These are phyloP conservation scores for Limulus polyphemus DNA, from an alignment of 2,888 invertebrate genomes.

Conservation along the genomic window DNA sequence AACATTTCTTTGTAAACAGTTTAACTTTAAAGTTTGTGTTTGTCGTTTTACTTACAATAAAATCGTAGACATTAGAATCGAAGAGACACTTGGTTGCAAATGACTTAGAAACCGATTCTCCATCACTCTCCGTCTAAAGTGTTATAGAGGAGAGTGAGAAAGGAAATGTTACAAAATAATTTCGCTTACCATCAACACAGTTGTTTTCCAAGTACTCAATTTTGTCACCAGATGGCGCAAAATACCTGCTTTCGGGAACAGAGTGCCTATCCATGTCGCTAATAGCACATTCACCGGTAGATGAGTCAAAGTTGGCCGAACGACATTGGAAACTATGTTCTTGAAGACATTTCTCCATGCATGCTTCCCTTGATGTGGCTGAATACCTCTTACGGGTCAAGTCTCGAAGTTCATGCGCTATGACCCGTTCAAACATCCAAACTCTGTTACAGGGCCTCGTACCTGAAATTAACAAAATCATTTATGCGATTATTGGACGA, in stretches of 20 bases:
- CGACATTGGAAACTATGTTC: conserved; percentile 78
- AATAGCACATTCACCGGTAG: conserved; percentile 21
- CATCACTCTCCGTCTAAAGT: too few species aligned
- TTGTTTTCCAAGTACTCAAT: conserved; percentile 40
- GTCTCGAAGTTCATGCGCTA: conserved; percentile 68
- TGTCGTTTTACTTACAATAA: too few species aligned
- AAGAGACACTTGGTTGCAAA: too few species aligned
- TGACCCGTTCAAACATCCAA: conserved; percentile 88
- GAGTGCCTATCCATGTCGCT: conserved; percentile 36
- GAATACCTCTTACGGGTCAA: conserved; percentile 47
- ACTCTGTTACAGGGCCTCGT: conserved; percentile 56
- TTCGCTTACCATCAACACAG: conserved; percentile 34
- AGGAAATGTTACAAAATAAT: too few species aligned
- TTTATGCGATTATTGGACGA: too few species aligned
- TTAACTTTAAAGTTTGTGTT: too few species aligned
- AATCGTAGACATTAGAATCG: too few species aligned
- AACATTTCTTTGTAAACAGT: too few species aligned
- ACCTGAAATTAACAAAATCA: neutral
- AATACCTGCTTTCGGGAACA: conserved; percentile 29
- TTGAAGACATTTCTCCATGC: conserved; percentile 75
- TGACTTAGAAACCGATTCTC: too few species aligned
- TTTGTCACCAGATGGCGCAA: conserved; percentile 25
- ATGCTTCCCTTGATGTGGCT: conserved; percentile 34
- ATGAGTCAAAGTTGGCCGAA: conserved; percentile 24
- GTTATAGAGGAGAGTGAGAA: too few species aligned